A percentile compares a stretch with the other conserved stretches of the same genome.
Conservation (phyloP, 2,888 invertebrate species). For the Drosophila longiperda region DNA sequence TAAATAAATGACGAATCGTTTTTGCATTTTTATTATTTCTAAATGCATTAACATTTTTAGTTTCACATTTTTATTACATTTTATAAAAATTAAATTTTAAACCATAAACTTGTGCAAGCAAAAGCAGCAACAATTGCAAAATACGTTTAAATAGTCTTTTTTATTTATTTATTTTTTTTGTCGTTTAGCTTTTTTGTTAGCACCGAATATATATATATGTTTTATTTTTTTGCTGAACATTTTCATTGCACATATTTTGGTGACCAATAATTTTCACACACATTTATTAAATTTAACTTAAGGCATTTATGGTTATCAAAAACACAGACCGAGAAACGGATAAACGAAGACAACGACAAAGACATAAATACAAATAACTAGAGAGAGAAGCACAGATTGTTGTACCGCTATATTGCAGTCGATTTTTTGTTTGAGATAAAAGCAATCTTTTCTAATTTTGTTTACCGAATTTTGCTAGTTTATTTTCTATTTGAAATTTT, state of each 20-base stretch:
- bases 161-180: conserved; percentile 30
- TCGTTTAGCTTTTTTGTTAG: conserved; percentile 43
- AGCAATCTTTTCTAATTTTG: conserved; percentile 34
- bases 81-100: background rate
- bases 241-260: conserved; percentile 33
- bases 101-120: conserved; percentile 29
- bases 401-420: conserved; percentile 55
- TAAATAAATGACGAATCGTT: conserved; percentile 21
- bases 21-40: conserved; percentile 8
- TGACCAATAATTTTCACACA: conserved; percentile 25
- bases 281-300: conserved; percentile 17
- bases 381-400: conserved; percentile 39
- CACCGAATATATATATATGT: conserved; percentile 38
- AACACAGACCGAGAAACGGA: background rate
- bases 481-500: conserved; percentile 35
- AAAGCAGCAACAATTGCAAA: conserved; percentile 10
- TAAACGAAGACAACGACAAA: conserved; percentile 6
- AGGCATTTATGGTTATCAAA: conserved; percentile 24
- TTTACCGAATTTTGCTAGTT: conserved; percentile 46
- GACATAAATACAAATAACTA: conserved; percentile 36
- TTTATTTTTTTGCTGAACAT: conserved; percentile 55
- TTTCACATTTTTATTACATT: background rate
- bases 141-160: conserved; percentile 37
- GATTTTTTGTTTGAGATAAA: conserved; percentile 30
- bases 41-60: background rate